Base-by-base conservation (phyloP, 2,888 invertebrate species). In the Hydropsyche betteni region DNA sequence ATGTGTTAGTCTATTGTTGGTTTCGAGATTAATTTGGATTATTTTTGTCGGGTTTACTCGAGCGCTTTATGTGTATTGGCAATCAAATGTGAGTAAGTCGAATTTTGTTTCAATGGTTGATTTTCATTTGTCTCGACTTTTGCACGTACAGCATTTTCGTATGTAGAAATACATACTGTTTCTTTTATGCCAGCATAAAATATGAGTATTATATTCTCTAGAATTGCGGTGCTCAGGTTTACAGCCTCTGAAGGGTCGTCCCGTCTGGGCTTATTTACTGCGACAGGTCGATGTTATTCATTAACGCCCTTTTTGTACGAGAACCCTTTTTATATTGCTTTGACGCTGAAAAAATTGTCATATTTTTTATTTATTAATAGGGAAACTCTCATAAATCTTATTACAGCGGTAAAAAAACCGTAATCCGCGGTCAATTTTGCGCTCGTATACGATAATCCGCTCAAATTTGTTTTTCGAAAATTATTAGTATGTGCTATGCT, bases 291-390 rank as follows among this genome's bases (percentile, higher is more conserved):
- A 33, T 64, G 34, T 36, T 36, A 64, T 64, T 64, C 34, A 64
- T 64, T 64, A 64, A 64, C 64, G 64, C 36, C 64, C 36, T 64
- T 36, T 64, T 64, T 36, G 36, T n/a, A 34, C n/a, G 36, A 7
- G 61, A 64, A 36, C 12, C 36, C 16, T 58, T 58, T 58, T 58
- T 58, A 24, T 58, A 24, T 58, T 58, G 58, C 24, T 53, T 53
- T 6, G 5, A 16, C 12, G 53, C 14, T 58, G 8, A 24, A 53
- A n/a, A 53, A 53, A 58, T 24, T 24, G 24, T 24, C 14, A 58
- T 53, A 14, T 53, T n/a, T 53, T 16, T 8, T 8, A 16, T 16
- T 58, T 58, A 24, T 58, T 24, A 58, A 36, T n/a, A n/a, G 33
- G 3, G 34, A 64, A 64, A 24, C 16, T 14, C 58, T 0, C 58